Evolutionary conservation across 2,797 vertebrate genomes (phyloP), one percentile per base, ranked within the genome.

Genomic region (Danio choprae): DNA sequence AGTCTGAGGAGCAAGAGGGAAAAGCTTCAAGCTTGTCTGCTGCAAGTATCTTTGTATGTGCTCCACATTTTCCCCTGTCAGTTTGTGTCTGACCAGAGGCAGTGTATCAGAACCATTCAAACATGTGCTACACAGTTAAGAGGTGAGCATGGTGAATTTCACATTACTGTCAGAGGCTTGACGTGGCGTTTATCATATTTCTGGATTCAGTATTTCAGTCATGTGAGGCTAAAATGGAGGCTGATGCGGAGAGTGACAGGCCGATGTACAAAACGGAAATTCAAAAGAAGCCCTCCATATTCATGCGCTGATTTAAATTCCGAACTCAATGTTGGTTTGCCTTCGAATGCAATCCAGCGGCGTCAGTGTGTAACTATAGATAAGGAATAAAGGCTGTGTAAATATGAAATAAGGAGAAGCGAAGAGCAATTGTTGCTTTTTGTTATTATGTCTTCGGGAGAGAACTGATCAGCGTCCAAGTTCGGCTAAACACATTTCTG

Each of bases 281-380:
- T 92, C 90, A 89, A 90, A 93, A 90, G 67, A 90, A 90, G 87
- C 81, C 84, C 88, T 95, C 91, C 94, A 94, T 94, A 95, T 95
- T 93, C 93, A 94, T 94, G 91, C 88, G 69, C 90, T 91, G 89
- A 93, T 95, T 94, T 92, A 93, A 92, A 94, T 95, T 94, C 93
- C 84, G 84, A 88, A 86, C 89, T 87, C 89, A 91, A 90, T 91
- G 88, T 86, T 81, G 77, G 68, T 84, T 29, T 88, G 88, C 88
- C 89, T 93, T 86, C 89, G 53, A 82, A 81, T 64, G 73, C 81
- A 78, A 72, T 74, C 63, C 63, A 40, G 65, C 70, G 69, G 80
- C 63, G 63, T 77, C 72, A 43, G 48, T 62, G 55, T 80, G 71
- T 71, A 16, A 62, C 44, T 82, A 84, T 73, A 79, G 75, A 81